Evolutionary conservation across 2,113 vertebrate species (phyloP).

Genomic region (Guaruba guarouba): DNA sequence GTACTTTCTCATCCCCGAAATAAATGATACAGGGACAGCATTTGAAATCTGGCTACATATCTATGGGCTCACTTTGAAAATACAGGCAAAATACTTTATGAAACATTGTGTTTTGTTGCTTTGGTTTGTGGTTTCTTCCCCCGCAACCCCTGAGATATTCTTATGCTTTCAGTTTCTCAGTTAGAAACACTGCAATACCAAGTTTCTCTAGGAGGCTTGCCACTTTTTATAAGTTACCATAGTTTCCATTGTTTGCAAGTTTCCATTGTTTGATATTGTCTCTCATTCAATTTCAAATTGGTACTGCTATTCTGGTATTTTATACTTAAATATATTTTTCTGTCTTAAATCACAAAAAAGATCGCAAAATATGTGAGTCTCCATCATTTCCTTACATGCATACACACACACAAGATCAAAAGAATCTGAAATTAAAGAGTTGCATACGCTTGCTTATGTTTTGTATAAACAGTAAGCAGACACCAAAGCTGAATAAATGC

Average conservation of each 20-base stretch:
- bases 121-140: not conserved
- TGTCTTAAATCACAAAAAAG: not conserved
- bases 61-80: not conserved
- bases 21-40: not conserved
- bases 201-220: not conserved
- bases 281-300: not conserved
- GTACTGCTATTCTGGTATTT: not conserved
- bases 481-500: not conserved
- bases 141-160: not conserved
- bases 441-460: not conserved
- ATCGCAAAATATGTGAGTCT: not conserved
- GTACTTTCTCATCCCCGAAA: not conserved
- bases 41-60: not conserved
- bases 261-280: not conserved
- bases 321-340: not conserved
- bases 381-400: not conserved
- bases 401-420: not conserved
- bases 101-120: not conserved
- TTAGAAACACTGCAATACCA: not conserved
- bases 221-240: not conserved
- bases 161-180: not conserved
- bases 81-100: not conserved
- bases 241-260: not conserved
- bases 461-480: not conserved
- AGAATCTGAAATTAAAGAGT: not conserved